These are phyloP conservation scores for Nephrotoma guestfalica DNA, from an alignment of 2,888 invertebrate species.

Conservation along the genomic window DNA sequence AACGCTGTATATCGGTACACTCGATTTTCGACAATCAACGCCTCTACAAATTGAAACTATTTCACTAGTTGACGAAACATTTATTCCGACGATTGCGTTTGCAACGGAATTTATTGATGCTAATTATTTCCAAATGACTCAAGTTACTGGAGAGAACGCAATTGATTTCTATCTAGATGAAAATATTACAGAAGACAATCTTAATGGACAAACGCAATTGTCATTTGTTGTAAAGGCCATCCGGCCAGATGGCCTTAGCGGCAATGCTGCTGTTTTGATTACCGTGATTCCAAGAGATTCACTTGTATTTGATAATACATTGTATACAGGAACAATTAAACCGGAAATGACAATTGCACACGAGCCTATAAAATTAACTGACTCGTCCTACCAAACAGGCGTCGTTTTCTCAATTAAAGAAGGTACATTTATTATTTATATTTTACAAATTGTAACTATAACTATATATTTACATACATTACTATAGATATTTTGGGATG, in stretches of 20 bases:
- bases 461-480: not conserved
- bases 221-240: not conserved
- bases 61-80: not conserved
- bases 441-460: not conserved
- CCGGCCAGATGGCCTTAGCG: not conserved
- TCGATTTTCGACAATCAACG: not conserved
- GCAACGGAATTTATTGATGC: not conserved
- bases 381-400: slow-evolving; percentile 12
- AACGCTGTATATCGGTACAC: not conserved
- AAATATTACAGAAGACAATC: not conserved
- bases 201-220: not conserved
- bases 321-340: not conserved
- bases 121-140: not conserved
- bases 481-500: not conserved
- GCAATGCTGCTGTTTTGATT: not conserved
- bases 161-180: not conserved
- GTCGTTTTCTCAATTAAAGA: slow-evolving; percentile 13
- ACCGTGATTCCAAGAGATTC: not conserved
- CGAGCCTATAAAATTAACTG: not conserved
- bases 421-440: slow-evolving; percentile 1
- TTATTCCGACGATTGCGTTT: not conserved
- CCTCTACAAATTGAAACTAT: not conserved
- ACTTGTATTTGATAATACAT: not conserved
- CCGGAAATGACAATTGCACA: not conserved
- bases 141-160: not conserved